Percentiles rank a stretch among this genome's conserved stretches.
Evolutionary conservation across 2,888 invertebrate genomes (phyloP).

Genomic region (Cataglyphis cursor): DNA sequence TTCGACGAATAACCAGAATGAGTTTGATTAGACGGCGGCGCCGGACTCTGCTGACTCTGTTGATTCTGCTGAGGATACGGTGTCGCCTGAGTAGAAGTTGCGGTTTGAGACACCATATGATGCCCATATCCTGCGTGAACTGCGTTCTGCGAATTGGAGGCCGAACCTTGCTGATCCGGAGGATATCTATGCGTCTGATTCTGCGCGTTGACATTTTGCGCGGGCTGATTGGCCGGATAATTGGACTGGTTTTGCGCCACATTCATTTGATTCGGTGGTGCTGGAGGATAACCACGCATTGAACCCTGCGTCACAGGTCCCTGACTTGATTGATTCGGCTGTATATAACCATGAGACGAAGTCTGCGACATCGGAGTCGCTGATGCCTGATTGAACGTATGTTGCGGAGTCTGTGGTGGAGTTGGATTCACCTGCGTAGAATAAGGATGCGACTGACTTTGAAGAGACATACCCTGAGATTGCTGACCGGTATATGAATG

Average conservation of each 20-base stretch:
- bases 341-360: conserved; percentile 69
- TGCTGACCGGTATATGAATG: conserved; percentile 65
- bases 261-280: conserved; percentile 72
- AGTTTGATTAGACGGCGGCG: conserved; percentile 57
- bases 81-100: conserved; percentile 66
- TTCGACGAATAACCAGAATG: conserved; percentile 72
- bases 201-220: conserved; percentile 63
- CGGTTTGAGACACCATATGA: conserved; percentile 67
- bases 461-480: conserved; percentile 59
- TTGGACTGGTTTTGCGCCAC: conserved; percentile 68
- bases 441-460: conserved; percentile 69
- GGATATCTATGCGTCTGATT: conserved; percentile 75
- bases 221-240: conserved; percentile 72
- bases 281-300: conserved; percentile 77
- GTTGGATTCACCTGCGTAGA: conserved; percentile 67
- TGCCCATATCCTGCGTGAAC: conserved; percentile 77
- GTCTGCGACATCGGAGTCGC: conserved; percentile 68
- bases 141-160: conserved; percentile 70
- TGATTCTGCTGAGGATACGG: conserved; percentile 67
- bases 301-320: conserved; percentile 76
- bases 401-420: conserved; percentile 66
- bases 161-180: conserved; percentile 73
- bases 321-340: conserved; percentile 67
- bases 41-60: conserved; percentile 57
- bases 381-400: conserved; percentile 73